A percentile compares a stretch with the other conserved stretches of the same genome.
Evolutionary conservation across 2,888 invertebrate genomes (phyloP).

Genomic region (Pseudanteris insignis): DNA sequence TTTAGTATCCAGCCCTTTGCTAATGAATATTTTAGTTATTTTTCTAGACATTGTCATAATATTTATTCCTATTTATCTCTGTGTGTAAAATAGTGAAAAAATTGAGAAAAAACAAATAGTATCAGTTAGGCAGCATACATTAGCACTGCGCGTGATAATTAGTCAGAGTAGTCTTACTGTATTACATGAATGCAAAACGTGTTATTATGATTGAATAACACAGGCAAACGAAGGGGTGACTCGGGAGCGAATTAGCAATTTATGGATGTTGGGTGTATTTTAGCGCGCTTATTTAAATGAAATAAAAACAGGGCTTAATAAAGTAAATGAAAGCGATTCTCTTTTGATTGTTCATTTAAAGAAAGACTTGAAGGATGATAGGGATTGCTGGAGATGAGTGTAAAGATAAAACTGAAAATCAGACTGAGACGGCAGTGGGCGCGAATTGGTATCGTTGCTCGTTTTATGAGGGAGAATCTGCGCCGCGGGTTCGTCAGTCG

Average conservation of each 20-base stretch:
- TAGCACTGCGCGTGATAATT: slow-evolving; percentile 4
- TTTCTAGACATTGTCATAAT: too few relatives aligned
- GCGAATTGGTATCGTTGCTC: slow-evolving; percentile 42
- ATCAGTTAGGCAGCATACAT: background rate
- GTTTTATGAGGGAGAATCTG: slow-evolving; percentile 49
- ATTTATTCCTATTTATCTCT: too few relatives aligned
- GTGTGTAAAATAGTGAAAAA: too few relatives aligned
- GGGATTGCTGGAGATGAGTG: slow-evolving; percentile 30
- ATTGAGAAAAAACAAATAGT: too few relatives aligned
- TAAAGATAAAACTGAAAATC: slow-evolving; percentile 36
- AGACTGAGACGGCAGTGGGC: slow-evolving; percentile 26
- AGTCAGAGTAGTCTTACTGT: slow-evolving; percentile 2
- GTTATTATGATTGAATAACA: slow-evolving; percentile 6
- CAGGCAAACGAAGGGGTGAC: slow-evolving; percentile 1
- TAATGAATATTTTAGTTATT: too few relatives aligned
- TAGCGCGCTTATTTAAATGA: slow-evolving; percentile 50
- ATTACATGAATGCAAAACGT: slow-evolving; percentile 4
- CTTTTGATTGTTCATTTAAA: slow-evolving; percentile 47
- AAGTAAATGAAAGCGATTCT: slow-evolving; percentile 52
- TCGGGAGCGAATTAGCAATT: slow-evolving; percentile 26
- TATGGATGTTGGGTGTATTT: slow-evolving; percentile 14
- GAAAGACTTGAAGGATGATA: slow-evolving; percentile 18
- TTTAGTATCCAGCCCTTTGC: too few relatives aligned
- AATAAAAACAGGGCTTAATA: slow-evolving; percentile 51
- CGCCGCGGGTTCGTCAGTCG: slow-evolving; percentile 46